Conservation (phyloP, 2,888 invertebrate species). For the Adelognathus sp. region DNA sequence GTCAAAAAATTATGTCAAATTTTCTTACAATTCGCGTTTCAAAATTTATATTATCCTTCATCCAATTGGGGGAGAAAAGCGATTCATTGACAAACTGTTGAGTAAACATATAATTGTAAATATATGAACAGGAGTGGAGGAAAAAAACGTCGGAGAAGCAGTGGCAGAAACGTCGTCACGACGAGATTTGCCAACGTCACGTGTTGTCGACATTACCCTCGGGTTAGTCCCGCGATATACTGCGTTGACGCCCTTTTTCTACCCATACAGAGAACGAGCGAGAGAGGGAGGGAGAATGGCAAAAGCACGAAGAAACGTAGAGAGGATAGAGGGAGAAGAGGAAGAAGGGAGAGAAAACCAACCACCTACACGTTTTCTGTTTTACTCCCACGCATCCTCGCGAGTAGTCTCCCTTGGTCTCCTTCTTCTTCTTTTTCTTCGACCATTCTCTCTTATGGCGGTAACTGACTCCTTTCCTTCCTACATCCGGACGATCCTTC, state of each 20-base stretch:
- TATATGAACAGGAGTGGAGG: constrained; percentile 46
- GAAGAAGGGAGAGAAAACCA: constrained; percentile 44
- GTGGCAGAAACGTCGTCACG: constrained; percentile 61
- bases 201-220: constrained; percentile 77
- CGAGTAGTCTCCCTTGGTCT: constrained; percentile 40
- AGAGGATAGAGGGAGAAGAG: constrained; percentile 39
- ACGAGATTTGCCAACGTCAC: constrained; percentile 77
- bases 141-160: constrained; percentile 48
- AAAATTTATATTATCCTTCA: too few relatives aligned
- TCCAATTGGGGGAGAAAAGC: too few relatives aligned
- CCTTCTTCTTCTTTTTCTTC: constrained; percentile 39
- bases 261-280: constrained; percentile 33
- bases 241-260: constrained; percentile 65
- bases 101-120: too few relatives aligned
- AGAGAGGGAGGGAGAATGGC: not conserved
- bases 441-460: constrained; percentile 46
- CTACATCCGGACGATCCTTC: constrained; percentile 47
- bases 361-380: constrained; percentile 59
- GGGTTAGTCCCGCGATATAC: constrained; percentile 72
- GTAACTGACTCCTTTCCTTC: constrained; percentile 26
- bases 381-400: constrained; percentile 58
- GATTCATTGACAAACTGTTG: too few relatives aligned
- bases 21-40: too few relatives aligned
- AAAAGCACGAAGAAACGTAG: constrained; percentile 12
- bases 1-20: too few relatives aligned